A percentile compares a stretch with the other conserved stretches of the same genome.
phyloP scores from a whole-genome alignment of 2,888 invertebrate species.

The Ecliptopera silaceata region DNA sequence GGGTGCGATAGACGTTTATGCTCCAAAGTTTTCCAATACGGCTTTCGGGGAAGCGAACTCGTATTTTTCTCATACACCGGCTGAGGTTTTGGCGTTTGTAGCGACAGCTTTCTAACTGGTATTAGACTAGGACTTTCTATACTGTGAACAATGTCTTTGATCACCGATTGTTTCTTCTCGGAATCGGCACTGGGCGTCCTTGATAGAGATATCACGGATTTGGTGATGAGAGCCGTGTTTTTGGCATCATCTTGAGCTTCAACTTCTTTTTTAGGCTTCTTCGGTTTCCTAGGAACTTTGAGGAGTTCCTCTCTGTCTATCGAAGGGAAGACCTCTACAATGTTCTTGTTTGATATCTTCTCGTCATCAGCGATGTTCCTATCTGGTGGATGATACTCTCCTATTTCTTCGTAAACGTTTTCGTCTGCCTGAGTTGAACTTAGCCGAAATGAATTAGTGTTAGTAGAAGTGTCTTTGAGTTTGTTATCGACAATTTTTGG shows the following conservation, averaged over 20 bases:
- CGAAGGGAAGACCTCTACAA: slow-evolving; percentile 53
- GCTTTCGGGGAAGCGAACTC: slow-evolving; percentile 66
- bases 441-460: slow-evolving; percentile 46
- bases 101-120: slow-evolving; percentile 58
- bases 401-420: slow-evolving; percentile 77
- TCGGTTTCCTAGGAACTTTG: slow-evolving; percentile 70
- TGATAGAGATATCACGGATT: slow-evolving; percentile 68
- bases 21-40: slow-evolving; percentile 75
- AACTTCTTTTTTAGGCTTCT: slow-evolving; percentile 60
- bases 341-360: slow-evolving; percentile 60
- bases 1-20: slow-evolving; percentile 77
- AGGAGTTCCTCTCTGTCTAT: slow-evolving; percentile 67
- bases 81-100: slow-evolving; percentile 55
- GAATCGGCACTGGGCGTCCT: slow-evolving; percentile 69
- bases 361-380: slow-evolving; percentile 74
- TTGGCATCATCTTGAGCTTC: slow-evolving; percentile 39
- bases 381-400: slow-evolving; percentile 42
- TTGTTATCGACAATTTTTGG: slow-evolving; percentile 34
- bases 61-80: slow-evolving; percentile 53
- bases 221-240: slow-evolving; percentile 59
- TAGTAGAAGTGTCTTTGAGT: slow-evolving; percentile 34
- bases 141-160: slow-evolving; percentile 56
- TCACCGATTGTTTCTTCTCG: slow-evolving; percentile 47
- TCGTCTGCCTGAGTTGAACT: slow-evolving; percentile 54
- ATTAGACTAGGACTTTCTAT: slow-evolving; percentile 52